A percentile compares a stretch with the other conserved stretches of the same genome.
Evolutionary conservation across 2,888 invertebrate genomes (phyloP).

Genomic region (Plebejus argus): DNA sequence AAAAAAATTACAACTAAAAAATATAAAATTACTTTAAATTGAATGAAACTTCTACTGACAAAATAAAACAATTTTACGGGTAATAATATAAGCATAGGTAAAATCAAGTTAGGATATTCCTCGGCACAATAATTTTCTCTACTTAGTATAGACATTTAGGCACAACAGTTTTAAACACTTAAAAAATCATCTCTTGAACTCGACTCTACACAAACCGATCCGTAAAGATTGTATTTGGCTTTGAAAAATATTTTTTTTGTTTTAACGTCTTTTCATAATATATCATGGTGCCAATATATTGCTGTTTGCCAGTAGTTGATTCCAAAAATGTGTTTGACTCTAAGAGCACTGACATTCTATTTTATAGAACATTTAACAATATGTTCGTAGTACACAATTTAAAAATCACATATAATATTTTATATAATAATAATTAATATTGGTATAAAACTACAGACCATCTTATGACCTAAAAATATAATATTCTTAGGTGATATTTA

Average conservation of each 20-base stretch:
- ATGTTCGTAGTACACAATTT: background rate
- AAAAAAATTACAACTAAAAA: background rate
- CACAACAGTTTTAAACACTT: no score
- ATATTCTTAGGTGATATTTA: slow-evolving; percentile 12
- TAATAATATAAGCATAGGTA: background rate
- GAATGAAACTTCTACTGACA: background rate
- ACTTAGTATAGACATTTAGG: no score
- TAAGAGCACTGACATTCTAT: background rate
- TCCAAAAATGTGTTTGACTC: background rate
- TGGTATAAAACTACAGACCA: background rate
- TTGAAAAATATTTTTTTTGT: no score
- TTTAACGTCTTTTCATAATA: no score
- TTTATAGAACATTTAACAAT: no score
- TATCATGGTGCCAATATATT: no score
- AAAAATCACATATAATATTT: background rate
- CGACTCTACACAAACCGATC: no score
- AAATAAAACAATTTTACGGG: background rate
- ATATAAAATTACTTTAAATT: background rate
- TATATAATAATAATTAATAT: slow-evolving; percentile 5
- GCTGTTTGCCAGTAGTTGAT: background rate
- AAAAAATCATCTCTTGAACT: no score
- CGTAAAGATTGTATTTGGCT: no score
- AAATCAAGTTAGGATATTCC: background rate
- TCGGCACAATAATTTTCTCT: no score
- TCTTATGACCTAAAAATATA: background rate